Conservation (phyloP, 2,888 invertebrate species). For the Drosophila neoperkinsi region DNA sequence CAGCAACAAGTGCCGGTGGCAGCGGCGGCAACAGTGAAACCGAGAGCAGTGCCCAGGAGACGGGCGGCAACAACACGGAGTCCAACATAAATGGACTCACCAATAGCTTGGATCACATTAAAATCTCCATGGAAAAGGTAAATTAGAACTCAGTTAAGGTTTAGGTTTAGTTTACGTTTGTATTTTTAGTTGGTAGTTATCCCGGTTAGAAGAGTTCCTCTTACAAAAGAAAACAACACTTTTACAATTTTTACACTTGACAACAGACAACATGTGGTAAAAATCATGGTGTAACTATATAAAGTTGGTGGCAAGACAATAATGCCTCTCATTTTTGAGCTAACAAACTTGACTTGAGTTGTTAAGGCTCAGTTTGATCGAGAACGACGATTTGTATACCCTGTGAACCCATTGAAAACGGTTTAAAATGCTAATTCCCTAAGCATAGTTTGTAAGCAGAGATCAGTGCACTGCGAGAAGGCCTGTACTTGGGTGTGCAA, state of each 20-base stretch:
- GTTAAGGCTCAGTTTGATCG: not conserved
- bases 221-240: slow-evolving; percentile 26
- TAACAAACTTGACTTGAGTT: not conserved
- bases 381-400: not conserved
- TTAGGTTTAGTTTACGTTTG: not conserved
- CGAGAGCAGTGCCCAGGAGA: slow-evolving; percentile 67
- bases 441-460: not conserved
- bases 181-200: slow-evolving; percentile 19
- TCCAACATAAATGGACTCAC: slow-evolving; percentile 79
- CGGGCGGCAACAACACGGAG: slow-evolving; percentile 56
- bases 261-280: slow-evolving; percentile 4
- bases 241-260: slow-evolving; percentile 16
- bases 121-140: slow-evolving; percentile 82
- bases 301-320: not conserved
- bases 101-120: slow-evolving; percentile 80
- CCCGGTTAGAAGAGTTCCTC: slow-evolving; percentile 23
- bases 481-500: not conserved
- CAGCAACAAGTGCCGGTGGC: slow-evolving; percentile 40
- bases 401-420: not conserved
- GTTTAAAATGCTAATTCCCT: not conserved
- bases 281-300: not conserved
- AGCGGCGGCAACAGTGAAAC: slow-evolving; percentile 59
- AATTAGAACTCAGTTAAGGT: slow-evolving; percentile 28
- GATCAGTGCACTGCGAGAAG: not conserved
- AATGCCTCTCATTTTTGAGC: not conserved